These are phyloP conservation scores for Sipha maydis DNA, from an alignment of 2,888 invertebrate genomes.

Conservation along the genomic window DNA sequence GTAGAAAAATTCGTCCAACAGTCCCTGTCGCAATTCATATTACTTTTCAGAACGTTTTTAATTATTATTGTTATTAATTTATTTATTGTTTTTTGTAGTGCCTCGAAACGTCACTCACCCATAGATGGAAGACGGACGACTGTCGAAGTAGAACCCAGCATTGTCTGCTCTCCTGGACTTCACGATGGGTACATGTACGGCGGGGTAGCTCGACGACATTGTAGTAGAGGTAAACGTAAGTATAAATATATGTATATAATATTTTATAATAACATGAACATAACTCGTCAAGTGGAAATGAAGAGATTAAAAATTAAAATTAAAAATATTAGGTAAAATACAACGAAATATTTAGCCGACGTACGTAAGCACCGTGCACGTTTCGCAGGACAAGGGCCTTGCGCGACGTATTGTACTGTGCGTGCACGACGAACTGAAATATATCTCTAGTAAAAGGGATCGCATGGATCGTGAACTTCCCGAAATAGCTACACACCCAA, in stretches of 20 bases:
- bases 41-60: too few relatives aligned
- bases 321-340: too few relatives aligned
- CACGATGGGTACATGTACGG: conserved; percentile 37
- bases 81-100: too few relatives aligned
- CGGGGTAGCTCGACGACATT: background rate
- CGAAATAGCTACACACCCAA: background rate
- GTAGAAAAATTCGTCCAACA: too few relatives aligned
- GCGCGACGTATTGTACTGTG: background rate
- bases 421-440: background rate
- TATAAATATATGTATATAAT: too few relatives aligned
- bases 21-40: too few relatives aligned
- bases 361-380: background rate
- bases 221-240: background rate
- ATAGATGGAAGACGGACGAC: background rate
- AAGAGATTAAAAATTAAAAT: too few relatives aligned
- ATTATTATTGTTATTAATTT: too few relatives aligned
- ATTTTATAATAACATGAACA: too few relatives aligned
- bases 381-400: background rate
- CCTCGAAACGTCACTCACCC: background rate
- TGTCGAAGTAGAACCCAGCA: background rate
- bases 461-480: background rate
- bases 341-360: background rate
- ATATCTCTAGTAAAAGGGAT: background rate
- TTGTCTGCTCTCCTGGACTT: conserved; percentile 16
- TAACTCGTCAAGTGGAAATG: too few relatives aligned